Evolutionary conservation across 2,888 invertebrate species (phyloP), one percentile per base, ranked within the genome.

Genomic region (Callosobruchus maculatus): DNA sequence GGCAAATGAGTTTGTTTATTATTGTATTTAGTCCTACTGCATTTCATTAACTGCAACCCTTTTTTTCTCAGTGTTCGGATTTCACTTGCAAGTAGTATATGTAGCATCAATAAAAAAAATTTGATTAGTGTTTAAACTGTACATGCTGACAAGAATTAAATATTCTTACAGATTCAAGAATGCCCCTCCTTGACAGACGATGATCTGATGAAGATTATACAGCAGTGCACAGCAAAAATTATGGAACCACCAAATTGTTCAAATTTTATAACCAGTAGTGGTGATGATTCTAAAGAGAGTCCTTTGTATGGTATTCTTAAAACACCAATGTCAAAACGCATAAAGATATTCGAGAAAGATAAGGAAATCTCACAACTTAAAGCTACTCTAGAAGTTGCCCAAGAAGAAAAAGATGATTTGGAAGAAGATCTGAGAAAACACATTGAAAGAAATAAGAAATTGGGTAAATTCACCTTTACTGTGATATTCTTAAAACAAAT

Each of bases 351-450:
- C 30, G 85, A 85, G 73, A 84, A 82, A 76, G 84, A 86, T 76
- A 83, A 84, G 3, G 87, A 89, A 80, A 88, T 93, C 18, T 86
- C 89, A 21, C 86, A 88, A 2, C 81, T 93, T 68, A 89, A 88
- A 77, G 89, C 89, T 0, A 90, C 90, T 22, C 83, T 93, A 5
- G 92, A 92, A 78, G 88, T 90, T 0, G 91, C 92, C 83, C 87
- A 89, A 67, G 91, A 90, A 81, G 92, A 93, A 80, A 90, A 91
- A 72, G 88, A 88, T 74, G 92, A 90, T 80, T 81, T 93, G 21
- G 90, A 90, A 74, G 91, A 92, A 31, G 92, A 92, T 80, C 81
- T 93, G 0, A 85, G 87, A 30, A 85, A 88, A 70, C 89, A 90
- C 67, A 88, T 90, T 74, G 86, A 88, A 67, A 90, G 88, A 80